Conservation (phyloP, 2,888 invertebrate species). For the Himalopsyche japonica region DNA sequence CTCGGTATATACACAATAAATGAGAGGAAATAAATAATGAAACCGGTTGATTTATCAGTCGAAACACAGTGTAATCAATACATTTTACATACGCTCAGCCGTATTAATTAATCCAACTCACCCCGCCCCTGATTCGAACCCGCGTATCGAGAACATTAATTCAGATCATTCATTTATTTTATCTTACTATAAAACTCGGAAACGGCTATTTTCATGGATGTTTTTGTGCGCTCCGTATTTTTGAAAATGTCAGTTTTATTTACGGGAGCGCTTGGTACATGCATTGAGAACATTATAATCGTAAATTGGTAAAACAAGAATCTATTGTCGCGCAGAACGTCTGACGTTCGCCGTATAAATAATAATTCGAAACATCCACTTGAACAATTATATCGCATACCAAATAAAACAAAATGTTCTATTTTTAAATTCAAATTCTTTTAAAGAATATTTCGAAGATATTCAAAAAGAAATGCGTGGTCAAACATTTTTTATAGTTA, state of each 20-base stretch:
- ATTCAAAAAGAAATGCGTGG: too few relatives aligned
- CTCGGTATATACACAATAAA: background rate
- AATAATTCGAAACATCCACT: too few relatives aligned
- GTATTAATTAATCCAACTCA: slow-evolving; percentile 19
- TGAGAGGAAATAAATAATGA: slow-evolving; percentile 12
- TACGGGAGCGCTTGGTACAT: background rate
- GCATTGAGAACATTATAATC: too few relatives aligned
- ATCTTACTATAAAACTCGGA: background rate
- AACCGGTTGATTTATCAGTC: slow-evolving; percentile 17
- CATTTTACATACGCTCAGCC: slow-evolving; percentile 20
- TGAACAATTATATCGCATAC: too few relatives aligned
- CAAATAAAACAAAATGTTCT: too few relatives aligned
- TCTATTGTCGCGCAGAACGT: too few relatives aligned
- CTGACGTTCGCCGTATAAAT: too few relatives aligned
- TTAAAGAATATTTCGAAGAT: too few relatives aligned
- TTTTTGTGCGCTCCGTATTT: background rate
- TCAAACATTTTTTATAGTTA: too few relatives aligned
- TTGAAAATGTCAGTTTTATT: background rate
- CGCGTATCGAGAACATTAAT: background rate
- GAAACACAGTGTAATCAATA: slow-evolving; percentile 31
- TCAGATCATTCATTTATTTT: background rate
- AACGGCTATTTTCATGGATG: background rate
- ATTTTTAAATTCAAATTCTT: too few relatives aligned
- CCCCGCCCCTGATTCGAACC: slow-evolving; percentile 5
- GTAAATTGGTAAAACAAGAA: too few relatives aligned